Evolutionary conservation across 2,888 invertebrate species (phyloP).

Genomic region (Drosophila austrosaltans): DNA sequence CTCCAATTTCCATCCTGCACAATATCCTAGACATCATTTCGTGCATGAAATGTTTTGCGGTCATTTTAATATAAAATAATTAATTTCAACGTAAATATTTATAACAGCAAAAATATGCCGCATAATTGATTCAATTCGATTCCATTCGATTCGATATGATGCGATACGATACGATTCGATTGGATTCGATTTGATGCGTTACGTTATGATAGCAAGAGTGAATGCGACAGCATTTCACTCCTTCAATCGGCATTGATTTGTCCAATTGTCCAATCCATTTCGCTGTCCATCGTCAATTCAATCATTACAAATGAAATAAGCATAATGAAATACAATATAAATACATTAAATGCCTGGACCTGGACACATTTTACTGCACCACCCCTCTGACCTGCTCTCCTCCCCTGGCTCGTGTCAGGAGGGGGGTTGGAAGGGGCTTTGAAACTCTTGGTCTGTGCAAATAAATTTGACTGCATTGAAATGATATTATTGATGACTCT

Average conservation of each 20-base stretch:
- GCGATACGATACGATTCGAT: too few species aligned
- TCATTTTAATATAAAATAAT: slow-evolving; percentile 80
- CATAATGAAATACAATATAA: slow-evolving; percentile 73
- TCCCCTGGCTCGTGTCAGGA: slow-evolving; percentile 26
- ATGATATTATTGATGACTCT: slow-evolving; percentile 39
- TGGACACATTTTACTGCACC: not conserved
- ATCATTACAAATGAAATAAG: slow-evolving; percentile 71
- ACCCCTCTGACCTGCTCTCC: not conserved
- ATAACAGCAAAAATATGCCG: slow-evolving; percentile 74
- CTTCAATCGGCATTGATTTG: slow-evolving; percentile 34
- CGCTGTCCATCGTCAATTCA: slow-evolving; percentile 57
- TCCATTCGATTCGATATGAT: not conserved
- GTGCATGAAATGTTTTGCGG: slow-evolving; percentile 76
- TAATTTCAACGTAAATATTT: slow-evolving; percentile 79
- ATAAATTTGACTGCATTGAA: slow-evolving; percentile 50
- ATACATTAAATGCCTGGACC: slow-evolving; percentile 66
- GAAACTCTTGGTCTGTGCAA: slow-evolving; percentile 31
- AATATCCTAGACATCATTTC: slow-evolving; percentile 45
- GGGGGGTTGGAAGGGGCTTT: slow-evolving; percentile 27
- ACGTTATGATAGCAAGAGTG: too few species aligned
- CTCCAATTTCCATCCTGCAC: slow-evolving; percentile 30
- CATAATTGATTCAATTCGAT: slow-evolving; percentile 68
- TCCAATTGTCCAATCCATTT: slow-evolving; percentile 37
- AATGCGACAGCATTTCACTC: not conserved
- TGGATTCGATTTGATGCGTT: too few species aligned